Evolutionary conservation across 92 coral and sea anemone genomes (phyloP).

Genomic region (Bergia puertoricense): DNA sequence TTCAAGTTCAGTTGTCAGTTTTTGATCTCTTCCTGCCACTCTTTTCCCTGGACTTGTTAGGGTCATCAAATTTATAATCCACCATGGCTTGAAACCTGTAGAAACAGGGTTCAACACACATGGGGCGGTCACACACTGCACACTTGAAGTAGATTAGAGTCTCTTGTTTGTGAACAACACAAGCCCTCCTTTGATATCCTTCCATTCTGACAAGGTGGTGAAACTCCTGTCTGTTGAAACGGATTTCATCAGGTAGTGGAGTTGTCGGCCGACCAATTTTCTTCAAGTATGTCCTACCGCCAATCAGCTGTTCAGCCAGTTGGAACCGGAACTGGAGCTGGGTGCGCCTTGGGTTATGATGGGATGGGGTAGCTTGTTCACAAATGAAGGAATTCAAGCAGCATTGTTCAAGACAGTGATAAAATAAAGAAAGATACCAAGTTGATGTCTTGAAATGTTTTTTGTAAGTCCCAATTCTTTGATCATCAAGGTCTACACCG

Average conservation of each 20-base stretch:
- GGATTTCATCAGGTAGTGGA: too few species aligned
- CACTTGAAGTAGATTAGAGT: conserved; percentile 14
- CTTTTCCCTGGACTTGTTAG: conserved; percentile 3
- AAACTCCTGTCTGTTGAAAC: not conserved
- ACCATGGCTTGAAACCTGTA: conserved; percentile 20
- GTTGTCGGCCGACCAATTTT: too few species aligned
- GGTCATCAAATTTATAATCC: too few species aligned
- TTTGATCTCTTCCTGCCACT: conserved; percentile 44
- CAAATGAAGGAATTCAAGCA: too few species aligned
- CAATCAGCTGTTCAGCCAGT: too few species aligned
- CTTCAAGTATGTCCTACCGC: too few species aligned
- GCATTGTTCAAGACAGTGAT: too few species aligned
- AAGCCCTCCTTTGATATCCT: not conserved
- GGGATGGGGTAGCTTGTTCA: conserved; percentile 26
- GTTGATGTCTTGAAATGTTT: too few species aligned
- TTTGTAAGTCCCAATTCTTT: not conserved
- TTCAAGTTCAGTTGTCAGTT: conserved; percentile 11
- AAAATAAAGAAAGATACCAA: too few species aligned
- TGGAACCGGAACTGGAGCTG: conserved; percentile 7
- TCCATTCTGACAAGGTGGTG: conserved; percentile 34
- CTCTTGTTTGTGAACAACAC: conserved; percentile 38
- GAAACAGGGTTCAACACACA: conserved; percentile 32
- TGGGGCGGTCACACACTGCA: conserved; percentile 29
- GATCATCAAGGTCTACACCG: conserved; percentile 36
- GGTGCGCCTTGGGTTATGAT: conserved; percentile 25